Base-by-base conservation (phyloP, 64 coral and sea anemone genomes). In the Stichodactyla mertensii region DNA sequence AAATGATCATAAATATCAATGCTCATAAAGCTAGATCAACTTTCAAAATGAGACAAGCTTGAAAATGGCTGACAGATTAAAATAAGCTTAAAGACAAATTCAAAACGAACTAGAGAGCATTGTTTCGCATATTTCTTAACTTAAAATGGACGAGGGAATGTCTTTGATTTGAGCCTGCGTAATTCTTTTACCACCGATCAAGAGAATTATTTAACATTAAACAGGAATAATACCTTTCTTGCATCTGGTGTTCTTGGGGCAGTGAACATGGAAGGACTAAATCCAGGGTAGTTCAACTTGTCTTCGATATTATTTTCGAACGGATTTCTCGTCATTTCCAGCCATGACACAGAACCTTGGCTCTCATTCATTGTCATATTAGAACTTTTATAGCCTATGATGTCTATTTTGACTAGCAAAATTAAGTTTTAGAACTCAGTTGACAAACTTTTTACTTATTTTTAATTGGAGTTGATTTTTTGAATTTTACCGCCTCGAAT, bases 261-360 rank as follows among this genome's bases (percentile, higher is more conserved):
- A 2, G 24, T n/a, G 52, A 99, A 99, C 85, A 99, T 99, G 3
- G 97, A 98, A 82, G 96, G 97, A 78, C 97, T 99, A n/a, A 95
- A 95, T 2, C 90, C 90, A 6, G 97, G 97, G 64, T 86, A 95
- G 74, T 99, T 92, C 13, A 92, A 51, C 36, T 89, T 93, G 20
- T 92, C 93, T 87, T 92, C 87, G 7, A 16, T 55, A 61, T 86
- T 82, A 60, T 85, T 94, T 64, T 98, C 95, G 82, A 98, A 98
- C 14, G 95, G 95, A 94, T 98, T 98, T 89, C 85, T 86, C 11
- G 95, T 98, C 12, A 94, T 51, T 69, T 98, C 92, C 64, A 94
- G 74, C 61, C 84, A 94, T 5, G 95, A 98, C 54, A 94, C 64
- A 15, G 95, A 84, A 23, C 4, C 12, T 19, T 54, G 52, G 54